Evolutionary conservation across 2,797 vertebrate species (phyloP).

Genomic region (Eremophila alpestris): DNA sequence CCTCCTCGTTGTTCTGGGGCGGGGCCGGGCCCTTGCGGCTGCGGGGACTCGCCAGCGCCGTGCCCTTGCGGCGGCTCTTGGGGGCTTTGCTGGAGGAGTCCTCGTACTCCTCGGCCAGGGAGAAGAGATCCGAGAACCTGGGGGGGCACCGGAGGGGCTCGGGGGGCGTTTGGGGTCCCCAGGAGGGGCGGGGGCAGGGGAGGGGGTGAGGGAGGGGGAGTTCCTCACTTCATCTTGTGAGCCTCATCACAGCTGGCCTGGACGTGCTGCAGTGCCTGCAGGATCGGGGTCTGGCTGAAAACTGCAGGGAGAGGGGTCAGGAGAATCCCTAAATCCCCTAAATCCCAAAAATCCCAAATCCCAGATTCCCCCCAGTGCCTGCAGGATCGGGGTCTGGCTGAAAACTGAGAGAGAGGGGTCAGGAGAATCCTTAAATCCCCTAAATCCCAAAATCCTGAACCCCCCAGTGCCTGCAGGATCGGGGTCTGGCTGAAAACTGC

Average conservation of each 20-base stretch:
- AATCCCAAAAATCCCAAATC: too few species aligned
- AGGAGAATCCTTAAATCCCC: too few species aligned
- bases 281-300: conserved; percentile 81
- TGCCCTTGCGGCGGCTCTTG: conserved; percentile 89
- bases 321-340: too few species aligned
- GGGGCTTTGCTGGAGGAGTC: conserved; percentile 89
- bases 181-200: neutral
- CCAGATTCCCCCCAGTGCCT: too few species aligned
- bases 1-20: conserved; percentile 88
- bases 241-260: conserved; percentile 96
- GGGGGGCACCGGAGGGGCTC: rapidly evolving
- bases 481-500: conserved; percentile 82
- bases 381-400: too few species aligned
- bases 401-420: too few species aligned
- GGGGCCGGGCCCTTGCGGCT: conserved; percentile 86
- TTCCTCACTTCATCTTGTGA: conserved; percentile 96
- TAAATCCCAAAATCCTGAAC: too few species aligned
- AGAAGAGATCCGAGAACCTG: conserved; percentile 93
- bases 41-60: conserved; percentile 82
- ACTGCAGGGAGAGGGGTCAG: conserved; percentile 33
- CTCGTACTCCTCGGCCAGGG: conserved; percentile 92
- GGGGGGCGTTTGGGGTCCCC: rapidly evolving
- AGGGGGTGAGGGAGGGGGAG: too few species aligned
- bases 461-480: conserved; percentile 81
- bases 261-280: conserved; percentile 89